Evolutionary conservation across 2,113 vertebrate genomes (phyloP), one percentile per base, ranked within the genome.

Genomic region (Cairina moschata): DNA sequence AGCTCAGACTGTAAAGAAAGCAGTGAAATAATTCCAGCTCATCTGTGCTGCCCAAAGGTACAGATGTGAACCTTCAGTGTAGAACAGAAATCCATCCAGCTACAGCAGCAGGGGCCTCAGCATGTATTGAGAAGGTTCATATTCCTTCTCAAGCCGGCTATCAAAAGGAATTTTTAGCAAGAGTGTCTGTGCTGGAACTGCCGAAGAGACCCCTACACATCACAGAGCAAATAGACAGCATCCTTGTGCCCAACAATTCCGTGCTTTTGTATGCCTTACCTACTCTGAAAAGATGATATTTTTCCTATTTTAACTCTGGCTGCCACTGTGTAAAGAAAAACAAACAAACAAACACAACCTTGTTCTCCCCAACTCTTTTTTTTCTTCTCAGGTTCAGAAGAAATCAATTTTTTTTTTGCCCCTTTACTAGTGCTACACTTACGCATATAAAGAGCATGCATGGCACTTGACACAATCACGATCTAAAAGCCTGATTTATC

Each of bases 1-100:
- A 94, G 93, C 92, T 96, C 91, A 82, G 93, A 96, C 92, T 92
- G 86, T 89, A 82, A 84, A 86, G 86, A 88, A 97, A 93, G 93
- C 88, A 13, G 62, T 87, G 86, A 93, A 95, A 96, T 96, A 96
- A 97, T 95, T 96, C 91, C 95, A 97, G 86, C 58, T 93, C 89
- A 92, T 92, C 81, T 89, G 67, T 80, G 91, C 89, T 56, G 80
- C 95, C 93, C 86, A 68, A 5, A n/a, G 66, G 81, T 82, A 54
- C 2, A 20, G 54, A 31, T n/a, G 56, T 52, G 65, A 75, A 73
- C 23, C 38, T 87, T 84, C 36, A 36, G 25, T 66, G 85, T 48
- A 82, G 62, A 69, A 60, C 66, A 82, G 42, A 78, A 75, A 93
- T 58, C 13, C 14, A 4, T 3, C 8, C 13, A 52, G 76, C 50